Evolutionary conservation across 23 tunicate species (phyloP), one percentile per base, ranked within the genome.

Genomic region (Trididemnum nubilum): DNA sequence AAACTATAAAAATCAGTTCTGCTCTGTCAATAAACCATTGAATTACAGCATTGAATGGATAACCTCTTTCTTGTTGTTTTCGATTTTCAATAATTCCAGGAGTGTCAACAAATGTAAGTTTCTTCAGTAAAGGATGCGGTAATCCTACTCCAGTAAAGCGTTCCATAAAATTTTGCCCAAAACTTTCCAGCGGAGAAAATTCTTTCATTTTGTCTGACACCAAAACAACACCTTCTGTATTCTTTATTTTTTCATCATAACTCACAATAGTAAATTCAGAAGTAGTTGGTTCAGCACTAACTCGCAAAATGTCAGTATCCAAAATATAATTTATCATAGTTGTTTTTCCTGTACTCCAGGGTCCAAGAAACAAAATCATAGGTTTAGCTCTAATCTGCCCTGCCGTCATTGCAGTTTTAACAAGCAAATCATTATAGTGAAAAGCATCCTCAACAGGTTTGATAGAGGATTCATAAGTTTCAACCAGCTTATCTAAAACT

Each of bases 61-160:
- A 87, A 31, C 91, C 91, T 80, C 91, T 39, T 73, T 87, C 91
- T 71, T 87, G 91, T 32, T 87, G 91, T 49, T 87, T 87, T 59
- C 91, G 57, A 44, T 87, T 87, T 40, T 87, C 91, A 24, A 87
- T 87, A 15, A 87, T 81, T n/a, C 91, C 91, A 65, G 91, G 91
- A 0, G 91, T 87, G 64, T 87, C 91, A 37, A 87, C 81, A 72
- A 87, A 87, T 0, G 91, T 87, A 19, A 87, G 67, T 81, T 63
- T 81, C 33, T 81, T 87, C 28, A 87, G 32, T 29, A 87, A 72
- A 70, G 91, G 91, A 64, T 87, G 91, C 1, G 91, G 91, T 2
- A 87, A 32, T 36, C 82, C 91, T 59, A 87, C 85, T 0, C 85
- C 85, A 40, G 85, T 71, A 73, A 87, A 87, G 19, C 91, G 60